Evolutionary conservation across 2,888 invertebrate genomes (phyloP), one percentile per base, ranked within the genome.

Genomic region (Drosophila nigricruria): DNA sequence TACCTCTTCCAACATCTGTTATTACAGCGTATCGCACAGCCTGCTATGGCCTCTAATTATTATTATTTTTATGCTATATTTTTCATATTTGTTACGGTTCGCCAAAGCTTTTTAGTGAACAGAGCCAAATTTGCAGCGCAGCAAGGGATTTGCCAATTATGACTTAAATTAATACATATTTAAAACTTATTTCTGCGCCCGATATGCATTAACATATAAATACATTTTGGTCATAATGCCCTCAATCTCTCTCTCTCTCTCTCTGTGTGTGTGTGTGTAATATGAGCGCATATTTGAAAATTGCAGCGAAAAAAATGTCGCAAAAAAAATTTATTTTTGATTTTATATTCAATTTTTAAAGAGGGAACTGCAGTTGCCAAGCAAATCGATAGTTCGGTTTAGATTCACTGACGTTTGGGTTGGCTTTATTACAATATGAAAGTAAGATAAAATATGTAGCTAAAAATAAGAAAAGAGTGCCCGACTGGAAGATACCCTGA

Each of bases 121-220:
- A 14, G 49, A 25, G 50, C 36, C n/a, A 34, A 36, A 56, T 30
- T 57, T 60, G n/a, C 23, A 32, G 42, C 38, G 52, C 74, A 74
- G 42, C 73, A 34, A 43, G 78, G 81, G 81, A 85, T 79, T 81
- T 79, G 76, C 53, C 64, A 82, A 82, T 79, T 71, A 79, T 79
- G 77, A 73, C 71, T 82, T 60, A 65, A 82, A 77, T 85, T 71
- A 79, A 85, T 77, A 68, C 58, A 71, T 82, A 77, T 79, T 77
- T 73, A 38, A 53, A 53, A 18, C 25, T 16, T n/a, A 25, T 53
- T 53, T 53, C 12, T 27, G 53, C 53, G 38, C 38, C 38, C 25
- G 16, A 53, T 38, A 25, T 18, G 53, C 25, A 52, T 52, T 34
- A 36, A 52, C 23, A 52, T 52, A 52, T 36, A 52, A 34, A 52